Conservation (phyloP, 2,888 invertebrate species). For the Nephrotoma appendiculata region DNA sequence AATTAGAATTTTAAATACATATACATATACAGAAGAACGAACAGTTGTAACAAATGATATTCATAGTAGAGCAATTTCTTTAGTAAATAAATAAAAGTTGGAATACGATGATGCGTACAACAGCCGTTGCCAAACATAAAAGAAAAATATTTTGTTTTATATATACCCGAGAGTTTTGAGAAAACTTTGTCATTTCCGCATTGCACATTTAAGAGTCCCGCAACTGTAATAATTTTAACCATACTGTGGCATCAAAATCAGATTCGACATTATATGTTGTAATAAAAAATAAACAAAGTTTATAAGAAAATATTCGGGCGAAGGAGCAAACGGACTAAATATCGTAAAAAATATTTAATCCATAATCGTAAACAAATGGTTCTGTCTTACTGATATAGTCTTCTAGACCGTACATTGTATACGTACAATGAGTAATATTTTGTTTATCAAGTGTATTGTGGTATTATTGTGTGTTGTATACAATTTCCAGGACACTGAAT, state of each 20-base stretch:
- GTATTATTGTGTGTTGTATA: not conserved
- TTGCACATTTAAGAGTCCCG: not conserved
- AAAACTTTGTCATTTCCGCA: not conserved
- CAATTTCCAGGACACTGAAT: not conserved
- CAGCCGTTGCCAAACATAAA: not conserved
- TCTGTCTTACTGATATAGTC: not conserved
- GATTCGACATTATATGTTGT: not conserved
- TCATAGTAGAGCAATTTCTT: not conserved
- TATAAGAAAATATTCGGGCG: not conserved
- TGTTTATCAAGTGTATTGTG: too few relatives aligned
- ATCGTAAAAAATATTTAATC: not conserved
- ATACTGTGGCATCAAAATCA: not conserved
- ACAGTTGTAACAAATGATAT: not conserved
- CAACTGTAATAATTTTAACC: not conserved
- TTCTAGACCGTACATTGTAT: not conserved
- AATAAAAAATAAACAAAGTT: not conserved
- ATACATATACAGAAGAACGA: not conserved
- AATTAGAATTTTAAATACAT: not conserved
- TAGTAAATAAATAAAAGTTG: not conserved
- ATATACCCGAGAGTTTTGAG: not conserved
- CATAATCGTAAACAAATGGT: not conserved
- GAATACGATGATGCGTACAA: not conserved
- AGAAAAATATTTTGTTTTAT: not conserved
- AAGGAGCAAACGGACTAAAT: not conserved
- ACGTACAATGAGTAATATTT: too few relatives aligned